Evolutionary conservation across 2,888 invertebrate species (phyloP).

Genomic region (Geotrupes spiniger): DNA sequence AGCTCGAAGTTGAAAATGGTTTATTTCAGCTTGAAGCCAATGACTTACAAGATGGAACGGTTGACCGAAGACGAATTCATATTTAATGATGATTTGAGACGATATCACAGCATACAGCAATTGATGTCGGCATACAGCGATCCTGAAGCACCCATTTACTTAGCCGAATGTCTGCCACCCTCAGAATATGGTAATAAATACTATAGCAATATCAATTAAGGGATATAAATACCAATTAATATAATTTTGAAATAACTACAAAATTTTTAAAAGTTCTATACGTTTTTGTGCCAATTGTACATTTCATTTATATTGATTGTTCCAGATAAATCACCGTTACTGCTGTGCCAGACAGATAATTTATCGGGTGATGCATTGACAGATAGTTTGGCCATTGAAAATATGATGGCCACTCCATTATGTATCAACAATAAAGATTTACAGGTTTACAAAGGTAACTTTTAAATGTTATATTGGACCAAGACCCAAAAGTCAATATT

Average conservation of each 20-base stretch:
- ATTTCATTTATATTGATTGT: constrained; percentile 18
- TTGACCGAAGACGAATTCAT: constrained; percentile 58
- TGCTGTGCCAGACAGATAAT: constrained; percentile 63
- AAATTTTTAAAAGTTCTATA: neutral
- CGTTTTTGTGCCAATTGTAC: neutral
- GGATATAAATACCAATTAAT: too few relatives aligned
- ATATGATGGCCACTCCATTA: constrained; percentile 51
- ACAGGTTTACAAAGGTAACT: constrained; percentile 65
- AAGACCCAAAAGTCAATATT: too few relatives aligned
- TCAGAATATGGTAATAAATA: constrained; percentile 73
- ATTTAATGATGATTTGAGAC: constrained; percentile 51
- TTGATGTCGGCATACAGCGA: constrained; percentile 63
- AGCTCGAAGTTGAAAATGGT: constrained; percentile 28
- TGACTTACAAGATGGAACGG: constrained; percentile 67
- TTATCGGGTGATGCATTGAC: constrained; percentile 55
- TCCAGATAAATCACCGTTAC: constrained; percentile 66
- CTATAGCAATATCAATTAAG: too few relatives aligned
- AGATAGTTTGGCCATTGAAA: constrained; percentile 52
- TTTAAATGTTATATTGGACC: too few relatives aligned
- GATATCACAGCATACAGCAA: constrained; percentile 61
- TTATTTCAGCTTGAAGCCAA: constrained; percentile 57
- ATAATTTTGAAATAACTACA: too few relatives aligned
- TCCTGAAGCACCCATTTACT: constrained; percentile 58
- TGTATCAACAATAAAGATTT: constrained; percentile 69
- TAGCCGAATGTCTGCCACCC: constrained; percentile 77